Evolutionary conservation across 1,140 invertebrate species (phyloP), one percentile per base, ranked within the genome.

Genomic region (Calycopis cecrops): DNA sequence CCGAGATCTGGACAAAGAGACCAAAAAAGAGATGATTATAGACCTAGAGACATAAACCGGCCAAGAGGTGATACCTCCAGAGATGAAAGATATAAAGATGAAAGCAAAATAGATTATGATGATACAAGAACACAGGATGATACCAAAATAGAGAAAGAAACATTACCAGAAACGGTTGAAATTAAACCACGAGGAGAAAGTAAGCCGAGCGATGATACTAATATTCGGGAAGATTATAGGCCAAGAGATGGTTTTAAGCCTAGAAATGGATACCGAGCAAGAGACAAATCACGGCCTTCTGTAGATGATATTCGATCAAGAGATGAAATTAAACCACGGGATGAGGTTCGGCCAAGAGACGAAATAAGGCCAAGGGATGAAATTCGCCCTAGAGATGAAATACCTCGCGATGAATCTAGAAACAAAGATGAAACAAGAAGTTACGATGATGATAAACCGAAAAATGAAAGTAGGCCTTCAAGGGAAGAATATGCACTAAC

Each of bases 281-380:
- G 65, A 53, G 76, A 76, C 42, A 76, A 76, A 40, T 65, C 64
- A 9, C 59, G 62, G 6, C 55, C 71, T 6, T 53, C 69, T 9
- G 63, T 57, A 52, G 69, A 76, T 53, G 71, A 76, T 52, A 52
- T 60, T 11, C 67, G 52, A 8, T 12, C 65, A 1, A 52, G 68
- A 51, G 78, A 81, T 55, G 80, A 81, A 61, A 62, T 67, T 0
- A 63, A 58, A 16, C 42, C 72, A 8, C 58, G 69, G 48, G 75
- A 80, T 52, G 71, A 69, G 53, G 57, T 64, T 8, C 55, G 63
- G 38, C 55, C 60, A 12, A 62, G 74, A 38, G 74, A 79, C 50
- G 69, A 79, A 38, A 57, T 60, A 9, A 63, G 63, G 47, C 48
- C 67, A 1, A 44, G 71, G n/a, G 74, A 73, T 52, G 67, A 71